Percentiles rank a stretch among this genome's conserved stretches.
Conservation (phyloP, 2,113 vertebrate species). For the Notarius lentiginosus region DNA sequence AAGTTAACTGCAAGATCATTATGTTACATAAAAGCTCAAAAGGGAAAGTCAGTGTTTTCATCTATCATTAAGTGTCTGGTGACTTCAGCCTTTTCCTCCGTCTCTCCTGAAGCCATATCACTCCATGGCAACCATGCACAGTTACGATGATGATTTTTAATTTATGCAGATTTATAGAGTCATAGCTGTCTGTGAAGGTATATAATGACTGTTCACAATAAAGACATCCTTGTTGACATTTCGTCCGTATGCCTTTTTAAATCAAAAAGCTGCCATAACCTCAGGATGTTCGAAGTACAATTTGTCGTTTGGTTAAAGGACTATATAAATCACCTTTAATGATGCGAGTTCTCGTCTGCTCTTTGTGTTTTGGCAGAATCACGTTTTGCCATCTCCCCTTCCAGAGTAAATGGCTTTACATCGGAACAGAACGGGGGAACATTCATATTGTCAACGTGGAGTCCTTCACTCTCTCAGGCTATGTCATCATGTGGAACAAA, state of each 20-base stretch:
- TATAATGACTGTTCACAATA: constrained; percentile 27
- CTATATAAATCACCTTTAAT: constrained; percentile 38
- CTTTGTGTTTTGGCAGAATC: constrained; percentile 81
- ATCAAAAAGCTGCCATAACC: constrained; percentile 18
- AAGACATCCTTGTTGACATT: constrained; percentile 32
- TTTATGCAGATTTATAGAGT: constrained; percentile 37
- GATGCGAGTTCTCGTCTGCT: constrained; percentile 52
- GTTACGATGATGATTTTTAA: constrained; percentile 38
- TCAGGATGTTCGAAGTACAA: background rate
- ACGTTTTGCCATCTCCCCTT: constrained; percentile 99
- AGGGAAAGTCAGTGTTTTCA: background rate
- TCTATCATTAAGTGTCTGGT: constrained; percentile 13
- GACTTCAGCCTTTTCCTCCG: constrained; percentile 13
- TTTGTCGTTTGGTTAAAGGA: constrained; percentile 9
- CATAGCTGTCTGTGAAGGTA: constrained; percentile 23
- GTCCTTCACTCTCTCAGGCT: constrained; percentile 99
- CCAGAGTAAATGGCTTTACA: constrained; percentile 99
- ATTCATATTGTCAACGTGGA: constrained; percentile 99
- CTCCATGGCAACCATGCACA: constrained; percentile 42
- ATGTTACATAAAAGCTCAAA: background rate
- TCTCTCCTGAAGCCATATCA: constrained; percentile 19
- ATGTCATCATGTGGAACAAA: constrained; percentile 99
- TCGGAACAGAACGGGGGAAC: constrained; percentile 95
- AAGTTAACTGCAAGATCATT: background rate
- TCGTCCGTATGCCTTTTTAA: constrained; percentile 51